Conservation (phyloP, 2,113 vertebrate genomes). For the Monopterus albus region DNA sequence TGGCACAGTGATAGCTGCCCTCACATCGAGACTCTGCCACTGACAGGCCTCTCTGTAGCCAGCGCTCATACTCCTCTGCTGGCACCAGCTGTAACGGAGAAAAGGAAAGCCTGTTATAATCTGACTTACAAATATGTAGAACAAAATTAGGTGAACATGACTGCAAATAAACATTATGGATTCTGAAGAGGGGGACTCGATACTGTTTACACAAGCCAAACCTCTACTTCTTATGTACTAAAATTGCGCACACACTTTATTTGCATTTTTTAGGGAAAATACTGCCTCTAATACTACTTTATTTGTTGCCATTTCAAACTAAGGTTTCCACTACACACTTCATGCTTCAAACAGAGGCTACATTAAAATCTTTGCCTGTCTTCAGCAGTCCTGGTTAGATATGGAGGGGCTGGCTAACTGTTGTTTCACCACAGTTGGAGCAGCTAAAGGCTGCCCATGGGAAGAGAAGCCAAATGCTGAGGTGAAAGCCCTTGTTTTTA, state of each 20-base stretch:
- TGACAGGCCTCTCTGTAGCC: conserved; percentile 84
- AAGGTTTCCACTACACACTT: too few relatives aligned
- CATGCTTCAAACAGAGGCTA: too few relatives aligned
- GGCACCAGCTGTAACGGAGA: conserved; percentile 65
- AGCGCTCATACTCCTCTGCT: conserved; percentile 83
- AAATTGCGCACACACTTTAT: too few relatives aligned
- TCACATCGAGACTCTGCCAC: conserved; percentile 87
- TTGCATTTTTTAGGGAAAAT: too few relatives aligned
- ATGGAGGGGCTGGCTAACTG: too few relatives aligned
- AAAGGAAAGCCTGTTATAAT: not conserved
- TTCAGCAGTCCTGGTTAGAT: too few relatives aligned
- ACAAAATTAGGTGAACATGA: not conserved
- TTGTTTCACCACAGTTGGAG: not conserved
- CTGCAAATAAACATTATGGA: too few relatives aligned
- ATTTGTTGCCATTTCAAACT: too few relatives aligned
- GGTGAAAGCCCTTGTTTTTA: too few relatives aligned
- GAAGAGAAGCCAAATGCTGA: not conserved
- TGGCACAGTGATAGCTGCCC: conserved; percentile 89
- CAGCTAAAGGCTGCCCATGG: not conserved
- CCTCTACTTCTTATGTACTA: not conserved
- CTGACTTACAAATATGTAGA: not conserved
- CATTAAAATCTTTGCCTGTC: too few relatives aligned
- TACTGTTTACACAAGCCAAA: not conserved
- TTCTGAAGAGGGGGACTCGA: not conserved
- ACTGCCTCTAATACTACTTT: too few relatives aligned